These are phyloP conservation scores for Drosophila mojavensis DNA, from an alignment of 1,140 invertebrate species.

Conservation along the genomic window DNA sequence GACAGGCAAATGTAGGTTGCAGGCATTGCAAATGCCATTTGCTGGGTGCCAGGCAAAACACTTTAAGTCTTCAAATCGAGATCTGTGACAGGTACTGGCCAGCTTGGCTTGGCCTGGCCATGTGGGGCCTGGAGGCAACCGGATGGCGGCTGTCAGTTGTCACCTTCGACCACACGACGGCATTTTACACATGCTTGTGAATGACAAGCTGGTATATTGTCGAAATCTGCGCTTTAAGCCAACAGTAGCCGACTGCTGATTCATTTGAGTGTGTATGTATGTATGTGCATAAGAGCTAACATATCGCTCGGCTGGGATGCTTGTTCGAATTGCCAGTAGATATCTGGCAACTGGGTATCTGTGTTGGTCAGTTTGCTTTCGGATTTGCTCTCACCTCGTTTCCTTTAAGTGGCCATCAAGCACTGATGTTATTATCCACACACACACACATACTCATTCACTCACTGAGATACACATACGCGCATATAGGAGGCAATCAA, in stretches of 20 bases:
- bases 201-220: conserved; percentile 68
- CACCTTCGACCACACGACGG: conserved; percentile 19
- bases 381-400: conserved; percentile 27
- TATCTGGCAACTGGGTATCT: conserved; percentile 23
- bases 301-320: conserved; percentile 17
- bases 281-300: not conserved
- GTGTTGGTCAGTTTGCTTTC: conserved; percentile 46
- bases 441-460: conserved; percentile 14
- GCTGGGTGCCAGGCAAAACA: conserved; percentile 12
- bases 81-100: conserved; percentile 42
- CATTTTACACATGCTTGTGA: conserved; percentile 54
- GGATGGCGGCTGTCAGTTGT: not conserved
- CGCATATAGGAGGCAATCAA: conserved; percentile 57
- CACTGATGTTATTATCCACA: not conserved
- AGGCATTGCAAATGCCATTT: not conserved
- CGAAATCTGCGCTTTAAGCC: conserved; percentile 51
- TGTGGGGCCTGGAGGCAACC: too few relatives aligned
- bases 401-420: conserved; percentile 27
- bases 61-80: conserved; percentile 32
- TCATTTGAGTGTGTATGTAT: conserved; percentile 1
- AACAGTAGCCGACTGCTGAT: conserved; percentile 47
- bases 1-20: conserved; percentile 4
- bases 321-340: conserved; percentile 24
- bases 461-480: not conserved
- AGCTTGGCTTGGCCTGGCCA: conserved; percentile 13